phyloP scores from a whole-genome alignment of 2,888 invertebrate genomes.

The Nephrotoma guestfalica region DNA sequence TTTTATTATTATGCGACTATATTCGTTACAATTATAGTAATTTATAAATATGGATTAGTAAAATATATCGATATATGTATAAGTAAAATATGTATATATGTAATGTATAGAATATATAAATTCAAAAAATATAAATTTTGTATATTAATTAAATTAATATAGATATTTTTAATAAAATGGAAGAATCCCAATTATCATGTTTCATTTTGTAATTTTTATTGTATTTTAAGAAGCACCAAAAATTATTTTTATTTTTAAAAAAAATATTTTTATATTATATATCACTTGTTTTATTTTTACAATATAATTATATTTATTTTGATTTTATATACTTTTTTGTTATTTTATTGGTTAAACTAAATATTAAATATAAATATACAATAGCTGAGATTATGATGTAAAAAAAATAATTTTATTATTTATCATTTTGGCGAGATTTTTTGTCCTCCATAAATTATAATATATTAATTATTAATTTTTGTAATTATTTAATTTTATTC shows the following conservation, averaged over 20 bases:
- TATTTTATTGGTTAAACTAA: neutral
- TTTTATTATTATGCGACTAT: neutral
- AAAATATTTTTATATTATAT: neutral
- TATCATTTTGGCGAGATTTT: neutral
- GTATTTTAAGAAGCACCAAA: conserved; percentile 2
- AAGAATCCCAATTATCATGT: neutral
- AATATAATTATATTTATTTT: neutral
- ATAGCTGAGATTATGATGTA: neutral
- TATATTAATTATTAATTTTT: neutral
- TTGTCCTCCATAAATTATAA: neutral
- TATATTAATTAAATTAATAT: neutral
- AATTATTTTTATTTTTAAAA: neutral
- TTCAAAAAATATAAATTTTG: neutral
- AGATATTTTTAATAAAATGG: neutral
- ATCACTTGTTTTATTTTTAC: neutral
- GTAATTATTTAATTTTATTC: neutral
- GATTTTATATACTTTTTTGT: neutral
- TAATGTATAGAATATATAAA: neutral
- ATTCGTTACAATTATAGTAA: neutral
- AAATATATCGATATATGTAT: neutral
- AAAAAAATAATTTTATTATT: neutral
- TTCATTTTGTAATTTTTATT: neutral
- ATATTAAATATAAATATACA: neutral
- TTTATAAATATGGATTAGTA: neutral
- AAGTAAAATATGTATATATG: neutral